Evolutionary conservation across 2,888 invertebrate genomes (phyloP).

Genomic region (Callyntrura guangdongensis): DNA sequence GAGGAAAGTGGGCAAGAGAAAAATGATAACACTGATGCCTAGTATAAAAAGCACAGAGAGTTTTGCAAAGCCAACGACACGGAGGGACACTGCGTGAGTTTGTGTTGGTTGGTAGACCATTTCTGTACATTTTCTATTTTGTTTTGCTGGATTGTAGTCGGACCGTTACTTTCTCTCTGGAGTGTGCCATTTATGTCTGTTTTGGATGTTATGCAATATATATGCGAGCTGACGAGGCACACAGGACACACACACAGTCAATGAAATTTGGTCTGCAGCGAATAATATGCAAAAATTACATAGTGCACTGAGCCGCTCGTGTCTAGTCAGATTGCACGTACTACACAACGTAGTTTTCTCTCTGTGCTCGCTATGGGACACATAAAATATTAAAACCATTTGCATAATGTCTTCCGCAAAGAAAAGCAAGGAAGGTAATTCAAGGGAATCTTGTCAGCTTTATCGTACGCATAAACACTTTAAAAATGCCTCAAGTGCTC

Average conservation of each 20-base stretch:
- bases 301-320: neutral
- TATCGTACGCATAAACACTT: slow-evolving; percentile 80
- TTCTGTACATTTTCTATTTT: neutral
- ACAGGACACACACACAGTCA: slow-evolving; percentile 1
- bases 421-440: slow-evolving; percentile 76
- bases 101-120: neutral
- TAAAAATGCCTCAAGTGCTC: slow-evolving; percentile 72
- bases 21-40: neutral
- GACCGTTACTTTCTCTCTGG: neutral
- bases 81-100: neutral
- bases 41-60: neutral
- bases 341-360: slow-evolving; percentile 9
- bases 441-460: slow-evolving; percentile 79
- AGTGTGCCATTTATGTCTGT: neutral
- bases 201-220: neutral
- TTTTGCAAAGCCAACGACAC: neutral
- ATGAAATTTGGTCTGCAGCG: slow-evolving; percentile 24
- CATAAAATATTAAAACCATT: slow-evolving; percentile 78
- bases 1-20: neutral
- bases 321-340: neutral
- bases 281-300: slow-evolving; percentile 33
- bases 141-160: neutral
- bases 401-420: slow-evolving; percentile 77
- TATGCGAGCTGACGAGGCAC: neutral
- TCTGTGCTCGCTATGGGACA: slow-evolving; percentile 70